phyloP scores from a whole-genome alignment of 2,888 invertebrate genomes.

The Platynereis dumerilii region DNA sequence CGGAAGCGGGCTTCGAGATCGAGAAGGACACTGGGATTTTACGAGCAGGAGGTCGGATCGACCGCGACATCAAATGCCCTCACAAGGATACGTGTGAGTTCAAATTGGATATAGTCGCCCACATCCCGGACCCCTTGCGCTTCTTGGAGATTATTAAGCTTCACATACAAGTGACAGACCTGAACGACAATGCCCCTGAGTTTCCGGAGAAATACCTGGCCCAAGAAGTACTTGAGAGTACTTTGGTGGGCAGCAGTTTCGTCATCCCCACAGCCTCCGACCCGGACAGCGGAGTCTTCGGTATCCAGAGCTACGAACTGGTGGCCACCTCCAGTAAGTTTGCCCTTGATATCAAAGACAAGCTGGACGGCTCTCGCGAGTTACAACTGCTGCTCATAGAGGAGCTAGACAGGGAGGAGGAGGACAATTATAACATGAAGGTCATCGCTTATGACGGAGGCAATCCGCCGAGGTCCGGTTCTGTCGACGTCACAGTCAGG shows the following conservation, averaged over 20 bases:
- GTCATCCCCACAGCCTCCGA: constrained; percentile 36
- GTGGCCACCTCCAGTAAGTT: constrained; percentile 28
- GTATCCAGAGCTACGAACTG: constrained; percentile 34
- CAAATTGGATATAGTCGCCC: constrained; percentile 33
- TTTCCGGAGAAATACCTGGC: constrained; percentile 29
- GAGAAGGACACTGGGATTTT: constrained; percentile 35
- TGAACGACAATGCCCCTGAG: constrained; percentile 38
- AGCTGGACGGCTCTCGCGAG: constrained; percentile 34
- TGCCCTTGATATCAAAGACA: constrained; percentile 21
- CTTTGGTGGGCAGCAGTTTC: constrained; percentile 29
- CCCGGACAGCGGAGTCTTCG: constrained; percentile 32
- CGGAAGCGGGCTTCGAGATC: constrained; percentile 30
- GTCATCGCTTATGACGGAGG: constrained; percentile 63
- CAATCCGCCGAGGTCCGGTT: constrained; percentile 31
- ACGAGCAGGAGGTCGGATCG: constrained; percentile 29
- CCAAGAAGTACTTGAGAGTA: constrained; percentile 33
- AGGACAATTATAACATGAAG: constrained; percentile 30
- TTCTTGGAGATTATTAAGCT: constrained; percentile 36
- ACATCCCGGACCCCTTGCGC: constrained; percentile 26
- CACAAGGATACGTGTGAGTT: constrained; percentile 27
- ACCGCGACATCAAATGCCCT: constrained; percentile 38
- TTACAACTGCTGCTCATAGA: constrained; percentile 31
- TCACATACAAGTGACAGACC: constrained; percentile 34
- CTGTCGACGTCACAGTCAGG: constrained; percentile 30
- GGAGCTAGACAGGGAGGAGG: constrained; percentile 35